Conservation (phyloP, 23 tunicate species). For the Clavelina lepadiformis region DNA sequence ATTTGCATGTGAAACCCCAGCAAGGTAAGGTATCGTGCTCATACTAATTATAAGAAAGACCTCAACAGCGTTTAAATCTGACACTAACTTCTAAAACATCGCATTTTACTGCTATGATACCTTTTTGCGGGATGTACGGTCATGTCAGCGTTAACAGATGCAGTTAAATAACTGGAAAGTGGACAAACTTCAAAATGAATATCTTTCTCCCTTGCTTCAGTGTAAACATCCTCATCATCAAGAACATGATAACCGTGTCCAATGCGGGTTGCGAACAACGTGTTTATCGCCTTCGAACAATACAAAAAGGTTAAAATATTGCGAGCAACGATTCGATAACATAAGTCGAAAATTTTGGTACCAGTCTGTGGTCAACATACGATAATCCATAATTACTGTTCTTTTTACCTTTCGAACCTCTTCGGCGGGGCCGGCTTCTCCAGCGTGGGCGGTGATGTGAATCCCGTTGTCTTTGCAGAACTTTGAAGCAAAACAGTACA, state of each 20-base stretch:
- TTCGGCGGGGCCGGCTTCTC: slow-evolving; percentile 66
- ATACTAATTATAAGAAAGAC: too few species aligned
- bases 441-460: slow-evolving; percentile 90
- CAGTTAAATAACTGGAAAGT: slow-evolving; percentile 73
- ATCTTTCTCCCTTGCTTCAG: slow-evolving; percentile 21
- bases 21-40: too few species aligned
- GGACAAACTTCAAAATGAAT: slow-evolving; percentile 99
- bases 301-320: too few species aligned
- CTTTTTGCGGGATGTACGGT: slow-evolving; percentile 73
- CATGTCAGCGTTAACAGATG: slow-evolving; percentile 48
- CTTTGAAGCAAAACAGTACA: too few species aligned
- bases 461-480: slow-evolving; percentile 52
- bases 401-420: slow-evolving; percentile 54
- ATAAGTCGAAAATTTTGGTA: too few species aligned
- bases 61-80: too few species aligned
- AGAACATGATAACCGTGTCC: slow-evolving; percentile 92
- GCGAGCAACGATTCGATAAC: too few species aligned
- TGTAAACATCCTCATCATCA: slow-evolving; percentile 51
- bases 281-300: slow-evolving; percentile 85
- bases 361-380: too few species aligned
- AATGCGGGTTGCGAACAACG: slow-evolving; percentile 55
- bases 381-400: too few species aligned
- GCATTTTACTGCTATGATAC: too few species aligned
- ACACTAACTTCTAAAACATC: too few species aligned
- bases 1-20: too few species aligned